Evolutionary conservation across 2,888 invertebrate species (phyloP).

Genomic region (Schizaphis graminum): DNA sequence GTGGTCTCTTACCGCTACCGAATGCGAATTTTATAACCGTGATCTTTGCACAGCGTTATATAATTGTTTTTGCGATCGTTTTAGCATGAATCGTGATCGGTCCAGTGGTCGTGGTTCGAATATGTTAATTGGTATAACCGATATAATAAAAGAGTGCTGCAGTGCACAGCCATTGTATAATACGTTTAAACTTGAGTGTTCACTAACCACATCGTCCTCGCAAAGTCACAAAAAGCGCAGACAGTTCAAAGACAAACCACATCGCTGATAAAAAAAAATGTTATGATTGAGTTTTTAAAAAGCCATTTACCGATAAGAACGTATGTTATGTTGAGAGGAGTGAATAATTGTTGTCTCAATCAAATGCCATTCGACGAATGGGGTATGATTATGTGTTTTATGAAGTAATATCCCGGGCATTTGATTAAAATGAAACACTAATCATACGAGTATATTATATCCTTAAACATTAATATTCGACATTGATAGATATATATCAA

Average conservation of each 20-base stretch:
- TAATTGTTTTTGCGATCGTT: slow-evolving; percentile 36
- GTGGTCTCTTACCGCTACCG: slow-evolving; percentile 6
- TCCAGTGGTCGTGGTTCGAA: slow-evolving; percentile 40
- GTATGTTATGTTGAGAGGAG: not conserved
- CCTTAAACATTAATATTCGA: not conserved
- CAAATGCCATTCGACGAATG: not conserved
- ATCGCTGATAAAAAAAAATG: not conserved
- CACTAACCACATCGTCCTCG: not conserved
- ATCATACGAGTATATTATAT: not conserved
- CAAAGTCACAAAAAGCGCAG: slow-evolving; percentile 10
- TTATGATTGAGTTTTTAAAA: not conserved
- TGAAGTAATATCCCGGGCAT: not conserved
- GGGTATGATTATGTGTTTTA: not conserved
- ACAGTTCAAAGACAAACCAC: not conserved
- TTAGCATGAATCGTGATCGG: slow-evolving; percentile 42
- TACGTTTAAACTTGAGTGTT: not conserved
- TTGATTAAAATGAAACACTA: not conserved
- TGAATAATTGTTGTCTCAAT: not conserved
- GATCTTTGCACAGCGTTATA: not conserved
- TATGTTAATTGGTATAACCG: slow-evolving; percentile 37
- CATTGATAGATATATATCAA: not conserved
- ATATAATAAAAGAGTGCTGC: not conserved
- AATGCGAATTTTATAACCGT: slow-evolving; percentile 21
- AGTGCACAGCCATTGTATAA: not conserved
- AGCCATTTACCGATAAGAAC: not conserved